Percentiles rank a stretch among this genome's conserved stretches.
phyloP scores from a whole-genome alignment of 2,888 invertebrate genomes.

The Folsomia candida region DNA sequence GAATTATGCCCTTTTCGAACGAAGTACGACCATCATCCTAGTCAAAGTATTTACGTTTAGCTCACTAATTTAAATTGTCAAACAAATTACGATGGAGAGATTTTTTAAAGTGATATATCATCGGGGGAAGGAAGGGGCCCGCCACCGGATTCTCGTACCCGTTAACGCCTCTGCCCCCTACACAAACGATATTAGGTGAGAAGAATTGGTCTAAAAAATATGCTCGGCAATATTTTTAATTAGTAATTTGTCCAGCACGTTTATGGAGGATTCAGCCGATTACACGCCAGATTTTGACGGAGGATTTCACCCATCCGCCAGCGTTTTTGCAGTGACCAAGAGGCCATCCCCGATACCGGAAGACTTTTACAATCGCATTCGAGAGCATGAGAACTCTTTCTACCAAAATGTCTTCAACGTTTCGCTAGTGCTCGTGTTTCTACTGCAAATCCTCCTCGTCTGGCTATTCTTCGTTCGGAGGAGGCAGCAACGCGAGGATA shows the following conservation, averaged over 20 bases:
- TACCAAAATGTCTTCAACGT: constrained; percentile 36
- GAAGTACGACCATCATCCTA: no score
- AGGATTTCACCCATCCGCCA: background rate
- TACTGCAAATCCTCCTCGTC: constrained; percentile 30
- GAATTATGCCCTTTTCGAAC: no score
- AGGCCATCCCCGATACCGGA: background rate
- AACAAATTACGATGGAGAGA: no score
- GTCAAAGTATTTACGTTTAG: no score
- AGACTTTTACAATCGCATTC: background rate
- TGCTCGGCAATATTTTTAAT: no score
- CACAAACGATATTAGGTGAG: no score
- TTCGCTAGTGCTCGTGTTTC: constrained; percentile 26
- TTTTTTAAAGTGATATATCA: no score
- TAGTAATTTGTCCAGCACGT: background rate
- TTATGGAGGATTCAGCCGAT: background rate
- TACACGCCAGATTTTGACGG: background rate
- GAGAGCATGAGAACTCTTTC: constrained; percentile 25
- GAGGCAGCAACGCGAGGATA: background rate
- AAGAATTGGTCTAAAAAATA: no score
- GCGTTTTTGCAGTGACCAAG: background rate
- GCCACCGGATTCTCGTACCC: no score
- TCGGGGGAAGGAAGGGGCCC: no score
- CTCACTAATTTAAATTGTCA: no score
- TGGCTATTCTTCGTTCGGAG: constrained; percentile 27
- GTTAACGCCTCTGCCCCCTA: no score